A percentile compares a stretch with the other conserved stretches of the same genome.
Evolutionary conservation across 2,113 vertebrate species (phyloP).

Genomic region (Ailuropoda melanoleuca): DNA sequence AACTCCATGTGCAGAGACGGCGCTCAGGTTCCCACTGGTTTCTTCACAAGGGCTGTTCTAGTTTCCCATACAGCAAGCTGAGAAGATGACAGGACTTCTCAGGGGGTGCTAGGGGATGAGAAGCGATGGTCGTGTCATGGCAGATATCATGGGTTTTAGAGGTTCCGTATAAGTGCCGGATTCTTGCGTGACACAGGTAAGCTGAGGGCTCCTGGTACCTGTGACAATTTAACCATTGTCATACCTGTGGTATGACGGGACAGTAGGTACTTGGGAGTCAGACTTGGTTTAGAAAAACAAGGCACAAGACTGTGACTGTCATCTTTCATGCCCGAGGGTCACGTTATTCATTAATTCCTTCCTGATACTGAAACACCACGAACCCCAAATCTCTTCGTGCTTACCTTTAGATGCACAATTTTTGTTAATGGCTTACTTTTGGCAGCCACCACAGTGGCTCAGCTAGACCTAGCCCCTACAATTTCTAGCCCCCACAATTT

Average conservation of each 20-base stretch:
- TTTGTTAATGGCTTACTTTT: neutral
- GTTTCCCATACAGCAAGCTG: neutral
- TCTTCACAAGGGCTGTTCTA: too few relatives aligned
- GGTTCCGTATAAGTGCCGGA: neutral
- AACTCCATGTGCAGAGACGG: neutral
- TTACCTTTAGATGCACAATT: neutral
- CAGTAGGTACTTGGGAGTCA: neutral
- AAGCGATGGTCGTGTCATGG: neutral
- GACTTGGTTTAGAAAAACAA: neutral
- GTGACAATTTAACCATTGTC: too few relatives aligned
- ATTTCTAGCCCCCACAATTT: too few relatives aligned
- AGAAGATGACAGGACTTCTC: neutral
- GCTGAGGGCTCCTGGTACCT: neutral
- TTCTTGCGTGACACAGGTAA: neutral
- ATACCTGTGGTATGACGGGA: neutral
- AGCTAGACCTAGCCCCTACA: neutral
- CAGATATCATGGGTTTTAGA: neutral
- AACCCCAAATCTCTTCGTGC: neutral
- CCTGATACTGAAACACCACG: neutral
- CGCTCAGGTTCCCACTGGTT: neutral
- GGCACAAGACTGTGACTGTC: neutral
- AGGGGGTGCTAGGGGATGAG: neutral
- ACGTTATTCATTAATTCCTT: neutral
- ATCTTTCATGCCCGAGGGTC: neutral
- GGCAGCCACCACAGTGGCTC: neutral